phyloP scores from a whole-genome alignment of 2,888 invertebrate genomes.

The Arge pagana region DNA sequence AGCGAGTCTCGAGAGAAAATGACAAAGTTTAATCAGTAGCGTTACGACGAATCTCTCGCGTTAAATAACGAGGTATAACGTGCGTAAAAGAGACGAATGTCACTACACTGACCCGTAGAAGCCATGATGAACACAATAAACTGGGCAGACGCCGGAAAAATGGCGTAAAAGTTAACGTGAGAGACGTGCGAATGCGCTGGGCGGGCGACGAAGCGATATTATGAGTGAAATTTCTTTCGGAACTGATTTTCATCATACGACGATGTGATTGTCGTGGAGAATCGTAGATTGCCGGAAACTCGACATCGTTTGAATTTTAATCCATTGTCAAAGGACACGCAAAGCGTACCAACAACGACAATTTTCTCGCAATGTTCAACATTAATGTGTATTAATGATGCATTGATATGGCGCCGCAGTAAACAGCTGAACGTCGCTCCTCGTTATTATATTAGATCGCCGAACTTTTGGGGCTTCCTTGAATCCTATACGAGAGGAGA shows the following conservation, averaged over 20 bases:
- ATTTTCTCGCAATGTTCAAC: too few species aligned
- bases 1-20: too few species aligned
- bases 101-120: constrained; percentile 41
- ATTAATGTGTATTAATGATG: neutral
- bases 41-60: too few species aligned
- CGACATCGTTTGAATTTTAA: too few species aligned
- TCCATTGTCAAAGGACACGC: too few species aligned
- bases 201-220: too few species aligned
- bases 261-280: too few species aligned
- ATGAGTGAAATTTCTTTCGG: too few species aligned
- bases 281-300: too few species aligned
- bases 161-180: constrained; percentile 32
- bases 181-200: neutral
- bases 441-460: constrained; percentile 20
- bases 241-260: too few species aligned
- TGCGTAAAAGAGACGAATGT: constrained; percentile 16
- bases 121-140: constrained; percentile 53
- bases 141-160: constrained; percentile 41
- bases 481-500: constrained; percentile 11
- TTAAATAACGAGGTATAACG: constrained; percentile 2
- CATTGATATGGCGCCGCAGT: neutral
- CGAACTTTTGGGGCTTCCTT: constrained; percentile 18
- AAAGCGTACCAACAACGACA: too few species aligned
- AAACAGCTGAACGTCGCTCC: constrained; percentile 9
- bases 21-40: too few species aligned